Percentiles rank a stretch among this genome's conserved stretches.
Conservation (phyloP, 1,140 invertebrate species). For the Cryptotermes secundus region DNA sequence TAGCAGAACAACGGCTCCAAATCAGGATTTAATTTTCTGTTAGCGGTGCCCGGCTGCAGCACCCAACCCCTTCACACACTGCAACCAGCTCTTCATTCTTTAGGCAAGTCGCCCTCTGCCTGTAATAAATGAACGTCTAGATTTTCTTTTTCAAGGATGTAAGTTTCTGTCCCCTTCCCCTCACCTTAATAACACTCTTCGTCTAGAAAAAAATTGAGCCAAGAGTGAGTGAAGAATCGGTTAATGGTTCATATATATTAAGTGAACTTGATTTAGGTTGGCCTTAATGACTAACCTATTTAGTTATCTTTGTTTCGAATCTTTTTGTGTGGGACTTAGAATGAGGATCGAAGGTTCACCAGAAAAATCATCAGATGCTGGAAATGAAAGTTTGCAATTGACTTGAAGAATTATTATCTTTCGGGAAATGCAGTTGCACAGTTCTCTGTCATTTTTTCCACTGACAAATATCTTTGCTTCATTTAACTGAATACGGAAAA, state of each 20-base stretch:
- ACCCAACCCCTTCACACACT: neutral
- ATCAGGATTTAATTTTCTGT: conserved; percentile 14
- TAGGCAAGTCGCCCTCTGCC: no score
- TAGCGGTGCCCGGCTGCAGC: no score
- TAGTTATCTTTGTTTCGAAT: neutral
- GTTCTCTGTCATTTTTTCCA: neutral
- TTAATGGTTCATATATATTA: neutral
- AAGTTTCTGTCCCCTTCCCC: neutral
- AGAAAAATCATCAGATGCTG: neutral
- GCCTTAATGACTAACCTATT: neutral
- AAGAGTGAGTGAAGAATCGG: neutral
- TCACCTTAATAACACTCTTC: neutral
- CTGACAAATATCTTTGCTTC: neutral
- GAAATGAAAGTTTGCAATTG: no score
- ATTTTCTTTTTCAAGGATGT: neutral
- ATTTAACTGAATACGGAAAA: neutral
- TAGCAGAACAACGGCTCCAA: conserved; percentile 24
- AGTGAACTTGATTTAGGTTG: neutral
- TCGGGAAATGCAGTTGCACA: neutral
- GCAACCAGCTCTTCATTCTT: neutral
- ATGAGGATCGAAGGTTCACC: neutral
- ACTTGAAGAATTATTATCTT: neutral
- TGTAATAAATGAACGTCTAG: conserved; percentile 16
- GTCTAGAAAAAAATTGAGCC: neutral
- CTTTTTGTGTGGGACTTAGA: neutral